Conservation (phyloP, 2,888 invertebrate genomes). For the Scaptomyza reducta region DNA sequence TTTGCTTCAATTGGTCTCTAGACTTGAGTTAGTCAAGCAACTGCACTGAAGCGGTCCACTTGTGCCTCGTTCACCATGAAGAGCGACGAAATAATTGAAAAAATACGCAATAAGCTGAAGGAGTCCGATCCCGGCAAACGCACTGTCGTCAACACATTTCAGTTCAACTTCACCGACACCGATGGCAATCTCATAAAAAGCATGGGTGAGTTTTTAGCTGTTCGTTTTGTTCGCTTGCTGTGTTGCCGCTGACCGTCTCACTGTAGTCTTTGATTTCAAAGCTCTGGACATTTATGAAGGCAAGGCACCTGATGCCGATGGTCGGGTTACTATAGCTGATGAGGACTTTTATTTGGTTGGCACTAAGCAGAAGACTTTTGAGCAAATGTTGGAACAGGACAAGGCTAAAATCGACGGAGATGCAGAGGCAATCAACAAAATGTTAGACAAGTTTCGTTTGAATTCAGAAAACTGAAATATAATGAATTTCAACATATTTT, state of each 20-base stretch:
- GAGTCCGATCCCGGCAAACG: conserved; percentile 81
- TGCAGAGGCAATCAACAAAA: conserved; percentile 78
- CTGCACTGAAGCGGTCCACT: conserved; percentile 51
- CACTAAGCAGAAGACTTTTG: conserved; percentile 77
- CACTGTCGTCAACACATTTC: conserved; percentile 79
- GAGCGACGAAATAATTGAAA: conserved; percentile 83
- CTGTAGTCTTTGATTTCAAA: conserved; percentile 83
- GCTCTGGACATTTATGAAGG: conserved; percentile 83
- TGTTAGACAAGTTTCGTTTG: conserved; percentile 81
- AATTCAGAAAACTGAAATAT: conserved; percentile 53
- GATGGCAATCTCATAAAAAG: conserved; percentile 82
- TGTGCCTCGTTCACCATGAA: conserved; percentile 69
- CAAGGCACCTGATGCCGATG: conserved; percentile 68
- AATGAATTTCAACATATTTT: background rate
- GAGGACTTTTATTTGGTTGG: conserved; percentile 83
- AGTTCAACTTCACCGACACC: conserved; percentile 82
- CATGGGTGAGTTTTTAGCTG: conserved; percentile 76
- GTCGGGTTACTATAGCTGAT: conserved; percentile 79
- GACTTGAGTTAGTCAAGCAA: conserved; percentile 60
- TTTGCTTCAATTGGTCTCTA: conserved; percentile 65
- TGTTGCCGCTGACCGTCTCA: conserved; percentile 54
- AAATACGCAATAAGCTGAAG: conserved; percentile 81
- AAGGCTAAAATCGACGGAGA: conserved; percentile 80
- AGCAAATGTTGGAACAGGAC: conserved; percentile 76
- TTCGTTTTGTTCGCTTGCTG: background rate